phyloP scores from a whole-genome alignment of 2,113 vertebrate species.

The Cyanoliseus patagonus region DNA sequence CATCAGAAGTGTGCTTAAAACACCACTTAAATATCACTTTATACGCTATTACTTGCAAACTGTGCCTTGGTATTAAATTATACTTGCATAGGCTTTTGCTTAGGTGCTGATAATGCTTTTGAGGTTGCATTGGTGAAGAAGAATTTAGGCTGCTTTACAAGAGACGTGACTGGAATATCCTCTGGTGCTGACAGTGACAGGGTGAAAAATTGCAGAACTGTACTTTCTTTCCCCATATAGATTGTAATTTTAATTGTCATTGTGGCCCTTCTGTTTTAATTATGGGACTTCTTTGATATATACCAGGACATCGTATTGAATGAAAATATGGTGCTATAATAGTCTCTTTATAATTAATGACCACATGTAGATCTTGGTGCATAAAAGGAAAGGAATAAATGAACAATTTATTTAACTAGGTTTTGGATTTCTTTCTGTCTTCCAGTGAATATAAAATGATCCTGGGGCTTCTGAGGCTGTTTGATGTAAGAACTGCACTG shows the following conservation, averaged over 20 bases:
- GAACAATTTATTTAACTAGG: slow-evolving; percentile 90
- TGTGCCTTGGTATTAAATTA: slow-evolving; percentile 99
- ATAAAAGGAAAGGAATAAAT: slow-evolving; percentile 87
- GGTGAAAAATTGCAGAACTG: slow-evolving; percentile 87
- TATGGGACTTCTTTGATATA: slow-evolving; percentile 89
- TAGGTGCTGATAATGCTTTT: slow-evolving; percentile 93
- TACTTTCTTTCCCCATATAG: slow-evolving; percentile 86
- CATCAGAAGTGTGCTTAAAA: slow-evolving; percentile 99
- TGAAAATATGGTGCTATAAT: slow-evolving; percentile 89
- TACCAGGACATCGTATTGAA: slow-evolving; percentile 86
- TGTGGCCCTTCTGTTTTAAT: slow-evolving; percentile 89
- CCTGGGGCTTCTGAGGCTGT: slow-evolving; percentile 76
- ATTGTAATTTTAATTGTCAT: slow-evolving; percentile 92
- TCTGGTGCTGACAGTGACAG: slow-evolving; percentile 82
- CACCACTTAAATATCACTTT: slow-evolving; percentile 99
- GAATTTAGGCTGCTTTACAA: slow-evolving; percentile 87
- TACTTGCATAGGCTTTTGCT: slow-evolving; percentile 97
- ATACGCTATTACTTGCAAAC: slow-evolving; percentile 99
- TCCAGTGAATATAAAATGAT: slow-evolving; percentile 82
- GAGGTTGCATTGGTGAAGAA: slow-evolving; percentile 85
- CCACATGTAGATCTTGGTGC: slow-evolving; percentile 86
- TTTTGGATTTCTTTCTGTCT: slow-evolving; percentile 84
- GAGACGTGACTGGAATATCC: slow-evolving; percentile 83
- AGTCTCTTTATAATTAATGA: slow-evolving; percentile 90
- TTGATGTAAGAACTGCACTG: slow-evolving; percentile 73